These are phyloP conservation scores for Candoia aspera DNA, from an alignment of 2,113 vertebrate species.

Conservation along the genomic window DNA sequence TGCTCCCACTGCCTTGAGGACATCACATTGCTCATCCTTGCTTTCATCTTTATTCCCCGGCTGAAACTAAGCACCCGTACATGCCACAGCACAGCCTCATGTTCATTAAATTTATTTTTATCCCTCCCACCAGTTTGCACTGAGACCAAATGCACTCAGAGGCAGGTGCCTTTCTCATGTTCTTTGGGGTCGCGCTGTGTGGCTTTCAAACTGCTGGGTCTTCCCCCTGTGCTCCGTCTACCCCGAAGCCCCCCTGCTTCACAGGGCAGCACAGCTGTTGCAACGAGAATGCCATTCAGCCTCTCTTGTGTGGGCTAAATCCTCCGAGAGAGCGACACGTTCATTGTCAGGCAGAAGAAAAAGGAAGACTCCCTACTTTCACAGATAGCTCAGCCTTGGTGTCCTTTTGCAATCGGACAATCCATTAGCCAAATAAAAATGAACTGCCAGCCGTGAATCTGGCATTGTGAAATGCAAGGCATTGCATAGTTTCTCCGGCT, in stretches of 20 bases:
- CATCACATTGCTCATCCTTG: background rate
- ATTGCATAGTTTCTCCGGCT: constrained; percentile 30
- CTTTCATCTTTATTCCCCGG: too few species aligned
- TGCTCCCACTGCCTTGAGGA: background rate
- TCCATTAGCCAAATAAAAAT: constrained; percentile 32
- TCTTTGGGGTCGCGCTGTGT: background rate
- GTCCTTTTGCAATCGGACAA: constrained; percentile 22
- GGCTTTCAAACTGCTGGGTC: background rate
- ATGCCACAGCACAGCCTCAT: background rate
- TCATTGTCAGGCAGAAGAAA: constrained; percentile 23
- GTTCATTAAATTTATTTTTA: background rate
- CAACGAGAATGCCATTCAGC: constrained; percentile 1
- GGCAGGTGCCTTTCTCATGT: background rate
- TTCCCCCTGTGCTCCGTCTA: background rate
- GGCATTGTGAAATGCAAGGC: constrained; percentile 34
- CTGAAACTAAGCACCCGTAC: background rate
- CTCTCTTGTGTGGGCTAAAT: background rate
- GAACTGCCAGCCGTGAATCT: constrained; percentile 20
- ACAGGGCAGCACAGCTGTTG: background rate
- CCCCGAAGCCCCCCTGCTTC: background rate
- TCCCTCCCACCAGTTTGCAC: background rate
- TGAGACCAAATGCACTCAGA: background rate
- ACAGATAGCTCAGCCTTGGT: constrained; percentile 7
- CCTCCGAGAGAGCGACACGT: constrained; percentile 5
- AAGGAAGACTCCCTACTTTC: background rate